Percentiles rank a stretch among this genome's conserved stretches.
These are phyloP conservation scores for Myrmecobius fasciatus DNA, from an alignment of 2,113 vertebrate genomes.

Conservation along the genomic window DNA sequence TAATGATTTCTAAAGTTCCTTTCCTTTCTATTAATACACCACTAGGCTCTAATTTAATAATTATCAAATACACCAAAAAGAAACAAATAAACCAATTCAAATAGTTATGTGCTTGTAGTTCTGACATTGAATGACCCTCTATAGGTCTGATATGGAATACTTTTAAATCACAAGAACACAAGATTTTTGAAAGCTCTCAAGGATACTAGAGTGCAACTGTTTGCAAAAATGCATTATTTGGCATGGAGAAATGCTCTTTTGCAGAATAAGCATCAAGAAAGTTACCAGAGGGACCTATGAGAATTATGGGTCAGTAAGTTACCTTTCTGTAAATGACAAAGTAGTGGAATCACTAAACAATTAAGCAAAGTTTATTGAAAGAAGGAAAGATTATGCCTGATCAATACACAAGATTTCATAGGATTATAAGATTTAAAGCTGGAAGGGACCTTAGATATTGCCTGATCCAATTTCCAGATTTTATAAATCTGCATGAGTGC, in stretches of 20 bases:
- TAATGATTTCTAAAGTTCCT: neutral
- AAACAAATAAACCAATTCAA: neutral
- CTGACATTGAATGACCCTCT: neutral
- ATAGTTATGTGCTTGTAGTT: neutral
- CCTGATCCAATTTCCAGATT: neutral
- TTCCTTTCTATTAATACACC: neutral
- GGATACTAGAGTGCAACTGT: neutral
- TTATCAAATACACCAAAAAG: neutral
- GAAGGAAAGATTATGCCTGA: neutral
- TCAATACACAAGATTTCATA: neutral
- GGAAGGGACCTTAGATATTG: neutral
- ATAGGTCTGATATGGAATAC: neutral
- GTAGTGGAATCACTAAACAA: neutral
- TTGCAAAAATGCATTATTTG: neutral
- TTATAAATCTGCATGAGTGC: neutral
- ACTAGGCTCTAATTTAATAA: neutral
- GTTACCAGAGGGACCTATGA: neutral
- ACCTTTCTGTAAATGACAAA: constrained; percentile 36
- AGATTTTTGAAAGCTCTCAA: neutral
- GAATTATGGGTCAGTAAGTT: neutral
- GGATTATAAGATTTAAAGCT: neutral
- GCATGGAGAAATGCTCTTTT: neutral
- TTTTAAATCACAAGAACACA: neutral
- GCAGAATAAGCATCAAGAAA: neutral
- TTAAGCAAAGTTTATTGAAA: neutral